Evolutionary conservation across 2,113 vertebrate genomes (phyloP).

Genomic region (Castor canadensis): DNA sequence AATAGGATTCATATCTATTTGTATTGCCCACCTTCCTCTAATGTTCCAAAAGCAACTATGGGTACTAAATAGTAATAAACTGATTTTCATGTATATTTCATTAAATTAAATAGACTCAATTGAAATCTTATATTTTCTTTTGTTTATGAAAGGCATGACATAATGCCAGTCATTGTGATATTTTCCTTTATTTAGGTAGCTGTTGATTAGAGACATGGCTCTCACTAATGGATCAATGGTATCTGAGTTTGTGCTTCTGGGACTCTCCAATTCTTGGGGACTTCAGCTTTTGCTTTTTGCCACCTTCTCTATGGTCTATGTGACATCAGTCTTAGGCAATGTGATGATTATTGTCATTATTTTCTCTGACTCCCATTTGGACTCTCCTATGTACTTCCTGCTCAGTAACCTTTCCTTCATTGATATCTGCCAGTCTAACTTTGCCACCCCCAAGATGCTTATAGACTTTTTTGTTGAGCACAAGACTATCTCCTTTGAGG

Average conservation of each 20-base stretch:
- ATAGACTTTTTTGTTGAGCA: slow-evolving; percentile 69
- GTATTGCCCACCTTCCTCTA: background rate
- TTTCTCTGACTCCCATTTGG: slow-evolving; percentile 49
- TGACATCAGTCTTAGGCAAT: slow-evolving; percentile 69
- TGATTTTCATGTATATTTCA: background rate
- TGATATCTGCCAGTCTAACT: slow-evolving; percentile 75
- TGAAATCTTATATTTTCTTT: background rate
- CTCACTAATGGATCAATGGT: slow-evolving; percentile 55
- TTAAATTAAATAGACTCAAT: slow-evolving; percentile 6
- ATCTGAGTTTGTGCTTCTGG: slow-evolving; percentile 72
- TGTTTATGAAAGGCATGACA: background rate
- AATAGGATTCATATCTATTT: background rate
- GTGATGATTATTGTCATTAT: slow-evolving; percentile 70
- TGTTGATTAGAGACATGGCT: slow-evolving; percentile 52
- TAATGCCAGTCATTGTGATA: background rate
- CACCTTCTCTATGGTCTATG: slow-evolving; percentile 65
- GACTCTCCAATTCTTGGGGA: slow-evolving; percentile 62
- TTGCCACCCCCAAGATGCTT: slow-evolving; percentile 81
- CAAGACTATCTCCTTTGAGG: slow-evolving; percentile 74
- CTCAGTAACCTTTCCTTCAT: slow-evolving; percentile 75
- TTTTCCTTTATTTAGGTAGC: slow-evolving; percentile 45
- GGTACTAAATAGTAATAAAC: background rate
- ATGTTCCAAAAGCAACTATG: background rate
- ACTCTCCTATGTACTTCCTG: slow-evolving; percentile 77
- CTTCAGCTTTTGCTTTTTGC: slow-evolving; percentile 68